A percentile compares a stretch with the other conserved stretches of the same genome.
Conservation (phyloP, 2,113 vertebrate species). For the Baryphthengus martii region DNA sequence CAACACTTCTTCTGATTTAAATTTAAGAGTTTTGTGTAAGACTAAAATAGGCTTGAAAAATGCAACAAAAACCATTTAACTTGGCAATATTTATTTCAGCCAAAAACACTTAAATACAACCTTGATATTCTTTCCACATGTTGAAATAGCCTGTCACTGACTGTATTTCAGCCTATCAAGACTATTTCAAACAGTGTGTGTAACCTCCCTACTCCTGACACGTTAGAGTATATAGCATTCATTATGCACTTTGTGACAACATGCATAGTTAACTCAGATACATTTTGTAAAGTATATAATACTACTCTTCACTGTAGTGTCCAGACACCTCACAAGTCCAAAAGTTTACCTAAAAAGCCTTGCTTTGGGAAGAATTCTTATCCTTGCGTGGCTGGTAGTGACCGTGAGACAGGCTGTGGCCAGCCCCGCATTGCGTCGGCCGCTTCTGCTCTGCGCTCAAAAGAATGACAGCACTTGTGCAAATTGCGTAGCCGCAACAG, state of each 20-base stretch:
- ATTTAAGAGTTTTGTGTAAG: not conserved
- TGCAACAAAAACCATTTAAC: not conserved
- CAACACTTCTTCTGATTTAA: not conserved
- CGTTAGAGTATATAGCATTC: not conserved
- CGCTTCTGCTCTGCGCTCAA: rapidly evolving
- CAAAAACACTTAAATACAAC: not conserved
- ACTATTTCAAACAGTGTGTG: not conserved
- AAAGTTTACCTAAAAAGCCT: not conserved
- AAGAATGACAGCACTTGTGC: not conserved
- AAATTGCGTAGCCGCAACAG: not conserved
- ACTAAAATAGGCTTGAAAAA: not conserved
- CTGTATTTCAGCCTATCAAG: not conserved
- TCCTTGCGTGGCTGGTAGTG: not conserved
- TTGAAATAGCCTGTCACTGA: not conserved
- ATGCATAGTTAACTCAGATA: not conserved
- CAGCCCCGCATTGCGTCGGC: rapidly evolving
- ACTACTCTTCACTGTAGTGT: not conserved
- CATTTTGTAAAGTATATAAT: not conserved
- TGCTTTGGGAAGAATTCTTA: not conserved
- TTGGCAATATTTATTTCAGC: not conserved
- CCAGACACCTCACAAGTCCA: not conserved
- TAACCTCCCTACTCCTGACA: not conserved
- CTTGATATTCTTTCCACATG: not conserved
- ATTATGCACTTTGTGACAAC: not conserved
- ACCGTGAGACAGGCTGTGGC: not conserved